Conservation (phyloP, 2,797 vertebrate species). For the Clarias platycephalus region DNA sequence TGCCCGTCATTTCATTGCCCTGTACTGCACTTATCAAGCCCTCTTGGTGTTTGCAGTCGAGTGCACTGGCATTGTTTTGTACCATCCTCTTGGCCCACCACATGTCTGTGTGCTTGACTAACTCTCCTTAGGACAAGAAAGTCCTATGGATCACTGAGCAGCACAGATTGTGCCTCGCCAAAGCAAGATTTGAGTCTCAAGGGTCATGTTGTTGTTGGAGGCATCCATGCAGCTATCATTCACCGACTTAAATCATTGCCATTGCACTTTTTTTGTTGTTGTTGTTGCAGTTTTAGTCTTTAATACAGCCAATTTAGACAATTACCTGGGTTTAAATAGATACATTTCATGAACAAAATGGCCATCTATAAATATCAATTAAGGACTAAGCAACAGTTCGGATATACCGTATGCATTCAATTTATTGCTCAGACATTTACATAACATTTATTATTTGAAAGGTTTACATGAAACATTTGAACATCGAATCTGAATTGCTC, state of each 20-base stretch:
- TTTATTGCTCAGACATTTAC: slow-evolving; percentile 7
- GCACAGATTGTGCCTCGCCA: slow-evolving; percentile 41
- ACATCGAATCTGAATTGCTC: background rate
- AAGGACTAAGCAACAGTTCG: slow-evolving; percentile 22
- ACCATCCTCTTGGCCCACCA: slow-evolving; percentile 22
- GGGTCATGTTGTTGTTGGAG: slow-evolving; percentile 40
- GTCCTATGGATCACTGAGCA: slow-evolving; percentile 57
- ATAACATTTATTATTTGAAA: slow-evolving; percentile 15
- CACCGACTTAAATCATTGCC: slow-evolving; percentile 37
- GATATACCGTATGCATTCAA: background rate
- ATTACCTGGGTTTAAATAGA: background rate
- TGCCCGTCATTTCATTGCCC: slow-evolving; percentile 33
- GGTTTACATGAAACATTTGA: background rate
- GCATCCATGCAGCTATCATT: slow-evolving; percentile 16
- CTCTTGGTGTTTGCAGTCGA: slow-evolving; percentile 15
- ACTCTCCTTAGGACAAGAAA: slow-evolving; percentile 55
- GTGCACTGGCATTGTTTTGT: slow-evolving; percentile 38
- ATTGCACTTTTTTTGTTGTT: slow-evolving; percentile 7
- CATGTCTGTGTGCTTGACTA: slow-evolving; percentile 48
- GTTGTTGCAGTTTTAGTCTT: slow-evolving; percentile 2
- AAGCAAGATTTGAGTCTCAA: slow-evolving; percentile 33
- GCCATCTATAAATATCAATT: slow-evolving; percentile 28
- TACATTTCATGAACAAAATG: slow-evolving; percentile 3
- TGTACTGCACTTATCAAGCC: background rate
- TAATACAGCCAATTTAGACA: slow-evolving; percentile 26